A percentile compares a stretch with the other conserved stretches of the same genome.
phyloP scores from a whole-genome alignment of 2,797 vertebrate species.

The Notoglanidium macrostoma region DNA sequence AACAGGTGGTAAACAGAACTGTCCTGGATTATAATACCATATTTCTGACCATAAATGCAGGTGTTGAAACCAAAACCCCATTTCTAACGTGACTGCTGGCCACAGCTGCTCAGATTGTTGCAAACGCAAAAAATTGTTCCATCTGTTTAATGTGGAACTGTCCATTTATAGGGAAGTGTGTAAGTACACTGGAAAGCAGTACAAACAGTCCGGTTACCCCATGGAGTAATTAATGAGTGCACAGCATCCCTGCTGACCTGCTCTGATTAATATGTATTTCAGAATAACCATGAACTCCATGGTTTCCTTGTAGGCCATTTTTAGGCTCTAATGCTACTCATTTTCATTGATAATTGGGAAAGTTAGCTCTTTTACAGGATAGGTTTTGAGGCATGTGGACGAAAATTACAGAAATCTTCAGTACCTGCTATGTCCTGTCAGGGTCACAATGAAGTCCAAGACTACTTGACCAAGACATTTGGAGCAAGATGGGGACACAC shows the following conservation, averaged over 20 bases:
- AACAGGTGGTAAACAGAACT: not conserved
- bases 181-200: constrained; percentile 36
- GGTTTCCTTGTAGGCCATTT: not conserved
- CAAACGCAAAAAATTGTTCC: constrained; percentile 48
- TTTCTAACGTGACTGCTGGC: not conserved
- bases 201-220: constrained; percentile 26
- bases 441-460: constrained; percentile 26
- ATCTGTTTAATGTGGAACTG: constrained; percentile 44
- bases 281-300: not conserved
- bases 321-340: not conserved
- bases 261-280: not conserved
- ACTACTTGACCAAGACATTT: not conserved
- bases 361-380: not conserved
- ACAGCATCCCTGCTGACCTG: not conserved
- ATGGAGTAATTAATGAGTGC: constrained; percentile 43
- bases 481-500: not conserved
- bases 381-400: not conserved
- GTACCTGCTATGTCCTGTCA: not conserved
- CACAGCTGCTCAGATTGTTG: not conserved
- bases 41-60: not conserved
- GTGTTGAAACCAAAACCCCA: not conserved
- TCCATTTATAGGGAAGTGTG: not conserved
- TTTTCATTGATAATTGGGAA: not conserved
- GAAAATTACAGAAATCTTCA: not conserved
- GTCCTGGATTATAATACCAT: not conserved